Base-by-base conservation (phyloP, 2,797 vertebrate species). In the Pangasius mekongensis region DNA sequence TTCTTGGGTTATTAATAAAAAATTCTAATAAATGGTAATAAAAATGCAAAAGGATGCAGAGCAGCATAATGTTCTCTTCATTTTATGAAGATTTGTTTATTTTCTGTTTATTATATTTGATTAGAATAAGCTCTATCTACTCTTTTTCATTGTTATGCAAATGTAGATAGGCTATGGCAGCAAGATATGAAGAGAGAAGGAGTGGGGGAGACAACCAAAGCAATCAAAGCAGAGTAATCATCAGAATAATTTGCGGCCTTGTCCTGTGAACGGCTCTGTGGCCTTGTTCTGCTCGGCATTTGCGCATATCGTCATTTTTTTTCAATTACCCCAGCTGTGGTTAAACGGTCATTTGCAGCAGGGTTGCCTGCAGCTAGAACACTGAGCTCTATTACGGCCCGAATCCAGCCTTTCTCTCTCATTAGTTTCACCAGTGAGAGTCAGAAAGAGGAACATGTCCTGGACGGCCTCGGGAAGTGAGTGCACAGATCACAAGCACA, bases 281-380 rank as follows among this genome's bases (percentile, higher is more conserved):
- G 93, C 8, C n/a, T 67, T 86, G 88, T 47, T 43, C 71, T 84
- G 87, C 13, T 3, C 39, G 3, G 91, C 89, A 92, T 94, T 93
- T 92, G 92, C 94, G 91, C 93, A 94, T 88, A 87, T 93, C 94
- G 94, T 96, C 94, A 67, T 96, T 95, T 96, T 96, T 96, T 96
- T 96, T 96, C 95, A 96, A 95, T 96, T 96, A 96, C 94, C 93
- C 33, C 92, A 93, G 93, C 94, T 94, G 93, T 95, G 95, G 94
- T 96, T 96, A 96, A 96, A 96, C 94, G 96, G 94, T 96, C 93
- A 95, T 96, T 96, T 95, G 95, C 94, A 95, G 94, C 92, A 94
- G 94, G 94, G 74, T 94, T 94, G 95, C 95, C 95, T 86, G 73
- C 91, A 96, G 96, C 95, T 86, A 94, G 93, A 94, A 93, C 93